Conservation (phyloP, 2,888 invertebrate genomes). For the Augochlorella aurata region DNA sequence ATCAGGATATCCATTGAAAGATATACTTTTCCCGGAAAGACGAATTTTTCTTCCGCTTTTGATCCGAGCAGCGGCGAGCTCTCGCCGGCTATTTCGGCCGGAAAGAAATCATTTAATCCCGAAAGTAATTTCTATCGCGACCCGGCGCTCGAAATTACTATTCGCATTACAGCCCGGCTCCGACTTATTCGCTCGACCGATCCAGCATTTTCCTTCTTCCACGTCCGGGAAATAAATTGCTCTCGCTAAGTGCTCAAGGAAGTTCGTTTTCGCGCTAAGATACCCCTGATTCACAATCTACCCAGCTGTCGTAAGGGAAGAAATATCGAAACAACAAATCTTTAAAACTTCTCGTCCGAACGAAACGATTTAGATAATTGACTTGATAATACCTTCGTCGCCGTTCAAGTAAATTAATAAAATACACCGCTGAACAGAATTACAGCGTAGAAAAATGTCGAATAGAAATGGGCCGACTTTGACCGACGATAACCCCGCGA, state of each 20-base stretch:
- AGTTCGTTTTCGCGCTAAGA: slow-evolving; percentile 33
- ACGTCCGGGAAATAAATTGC: slow-evolving; percentile 44
- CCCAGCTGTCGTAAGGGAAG: background rate
- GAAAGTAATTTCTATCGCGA: slow-evolving; percentile 36
- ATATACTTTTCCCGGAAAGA: background rate
- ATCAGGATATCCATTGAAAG: background rate
- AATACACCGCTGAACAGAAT: too few species aligned
- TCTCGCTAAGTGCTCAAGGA: slow-evolving; percentile 28
- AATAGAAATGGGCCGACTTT: too few species aligned
- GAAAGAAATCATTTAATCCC: slow-evolving; percentile 33
- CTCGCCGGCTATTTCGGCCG: background rate
- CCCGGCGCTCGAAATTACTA: slow-evolving; percentile 37
- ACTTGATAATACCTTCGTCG: too few species aligned
- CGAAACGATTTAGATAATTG: too few species aligned
- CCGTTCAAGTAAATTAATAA: too few species aligned
- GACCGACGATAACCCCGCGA: too few species aligned
- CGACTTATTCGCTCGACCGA: slow-evolving; percentile 37
- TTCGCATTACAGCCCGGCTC: slow-evolving; percentile 36
- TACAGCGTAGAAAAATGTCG: too few species aligned
- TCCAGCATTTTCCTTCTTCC: slow-evolving; percentile 17
- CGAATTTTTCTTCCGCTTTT: background rate
- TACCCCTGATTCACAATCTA: slow-evolving; percentile 19
- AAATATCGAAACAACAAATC: background rate
- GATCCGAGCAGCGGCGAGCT: background rate
- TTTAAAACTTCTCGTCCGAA: too few species aligned